These are phyloP conservation scores for Orthonevra nobilis DNA, from an alignment of 2,888 invertebrate species.

Conservation along the genomic window DNA sequence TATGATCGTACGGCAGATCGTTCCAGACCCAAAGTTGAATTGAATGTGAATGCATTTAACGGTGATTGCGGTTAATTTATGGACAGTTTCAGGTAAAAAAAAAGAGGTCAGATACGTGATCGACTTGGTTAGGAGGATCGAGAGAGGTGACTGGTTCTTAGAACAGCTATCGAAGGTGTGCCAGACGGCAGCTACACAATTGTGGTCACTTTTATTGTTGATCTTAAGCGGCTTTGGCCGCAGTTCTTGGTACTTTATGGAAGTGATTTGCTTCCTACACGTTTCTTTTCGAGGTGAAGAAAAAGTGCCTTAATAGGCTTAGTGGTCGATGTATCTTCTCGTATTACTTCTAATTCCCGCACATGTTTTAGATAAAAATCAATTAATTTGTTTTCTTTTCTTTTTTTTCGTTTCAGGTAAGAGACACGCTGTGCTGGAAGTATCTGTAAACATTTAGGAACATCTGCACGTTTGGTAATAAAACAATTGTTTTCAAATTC, in stretches of 20 bases:
- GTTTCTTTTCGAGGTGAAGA: background rate
- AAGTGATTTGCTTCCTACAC: conserved; percentile 6
- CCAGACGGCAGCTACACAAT: background rate
- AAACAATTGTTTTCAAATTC: background rate
- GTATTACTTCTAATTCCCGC: background rate
- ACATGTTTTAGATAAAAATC: background rate
- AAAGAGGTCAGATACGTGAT: conserved; percentile 2
- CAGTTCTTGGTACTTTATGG: background rate
- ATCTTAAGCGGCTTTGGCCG: too few species aligned
- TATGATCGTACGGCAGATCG: too few species aligned
- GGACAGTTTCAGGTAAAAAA: background rate
- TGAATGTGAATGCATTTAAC: conserved; percentile 12
- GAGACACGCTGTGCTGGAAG: background rate
- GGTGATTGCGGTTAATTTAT: conserved; percentile 22
- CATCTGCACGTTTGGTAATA: background rate
- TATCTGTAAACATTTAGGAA: background rate
- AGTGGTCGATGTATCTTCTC: background rate
- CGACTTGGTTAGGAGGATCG: background rate
- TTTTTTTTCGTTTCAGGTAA: conserved; percentile 38
- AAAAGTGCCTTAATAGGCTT: conserved; percentile 7
- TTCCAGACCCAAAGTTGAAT: too few species aligned
- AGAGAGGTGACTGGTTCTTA: background rate
- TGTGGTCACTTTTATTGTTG: too few species aligned
- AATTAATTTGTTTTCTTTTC: background rate
- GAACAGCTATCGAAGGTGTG: conserved; percentile 7